Conservation (phyloP, 2,888 invertebrate species). For the Alcis repandata region DNA sequence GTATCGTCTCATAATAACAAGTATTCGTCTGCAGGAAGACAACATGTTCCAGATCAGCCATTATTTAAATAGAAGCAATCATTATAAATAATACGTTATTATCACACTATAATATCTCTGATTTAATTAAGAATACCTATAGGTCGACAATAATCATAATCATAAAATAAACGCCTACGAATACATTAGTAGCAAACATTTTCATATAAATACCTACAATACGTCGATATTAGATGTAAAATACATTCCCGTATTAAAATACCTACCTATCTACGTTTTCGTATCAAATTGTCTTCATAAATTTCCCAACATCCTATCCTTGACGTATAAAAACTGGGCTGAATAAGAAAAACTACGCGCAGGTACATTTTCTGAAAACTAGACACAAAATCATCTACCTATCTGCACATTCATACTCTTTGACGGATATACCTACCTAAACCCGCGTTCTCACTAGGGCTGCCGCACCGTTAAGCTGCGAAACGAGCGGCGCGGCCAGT, state of each 20-base stretch:
- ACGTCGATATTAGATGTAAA: conserved; percentile 71
- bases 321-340: conserved; percentile 64
- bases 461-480: no score
- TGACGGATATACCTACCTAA: conserved; percentile 18
- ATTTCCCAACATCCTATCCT: conserved; percentile 61
- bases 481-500: no score
- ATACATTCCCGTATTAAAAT: conserved; percentile 83
- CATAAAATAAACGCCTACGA: conserved; percentile 48
- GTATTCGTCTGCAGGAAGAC: conserved; percentile 51
- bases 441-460: no score
- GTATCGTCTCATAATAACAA: not conserved
- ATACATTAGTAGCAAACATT: conserved; percentile 63
- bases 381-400: conserved; percentile 49
- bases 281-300: conserved; percentile 78
- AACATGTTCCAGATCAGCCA: conserved; percentile 47
- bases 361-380: conserved; percentile 60
- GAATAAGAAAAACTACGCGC: conserved; percentile 60
- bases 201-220: conserved; percentile 54
- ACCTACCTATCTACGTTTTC: conserved; percentile 85
- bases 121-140: conserved; percentile 28
- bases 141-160: conserved; percentile 45
- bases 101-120: conserved; percentile 65
- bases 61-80: conserved; percentile 57
- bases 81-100: conserved; percentile 53
- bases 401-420: conserved; percentile 39